These are phyloP conservation scores for Protobothrops mucrosquamatus DNA, from an alignment of 2,113 vertebrate species.

Conservation along the genomic window DNA sequence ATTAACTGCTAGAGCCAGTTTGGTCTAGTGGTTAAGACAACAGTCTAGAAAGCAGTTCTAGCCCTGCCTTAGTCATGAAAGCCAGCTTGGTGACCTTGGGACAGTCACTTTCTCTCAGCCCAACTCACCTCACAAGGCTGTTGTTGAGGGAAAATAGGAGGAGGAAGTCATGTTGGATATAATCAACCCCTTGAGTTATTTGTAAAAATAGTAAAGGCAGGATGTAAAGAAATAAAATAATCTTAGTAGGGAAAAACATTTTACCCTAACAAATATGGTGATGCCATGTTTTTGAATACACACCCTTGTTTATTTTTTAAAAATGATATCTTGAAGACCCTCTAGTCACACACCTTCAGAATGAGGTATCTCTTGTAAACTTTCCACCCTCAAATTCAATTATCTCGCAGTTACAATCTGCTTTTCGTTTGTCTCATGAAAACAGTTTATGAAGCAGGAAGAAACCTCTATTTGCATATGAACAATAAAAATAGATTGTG, in stretches of 20 bases:
- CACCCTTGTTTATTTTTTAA: not conserved
- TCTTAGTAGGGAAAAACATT: not conserved
- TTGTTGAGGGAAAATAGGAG: not conserved
- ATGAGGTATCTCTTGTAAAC: conserved; percentile 29
- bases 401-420: not conserved
- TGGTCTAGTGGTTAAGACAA: not conserved
- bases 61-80: not conserved
- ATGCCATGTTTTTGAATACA: not conserved
- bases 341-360: conserved; percentile 33
- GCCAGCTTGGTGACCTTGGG: not conserved
- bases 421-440: conserved; percentile 24
- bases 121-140: not conserved
- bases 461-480: not conserved
- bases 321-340: conserved; percentile 35
- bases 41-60: not conserved
- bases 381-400: not conserved
- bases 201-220: not conserved
- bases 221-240: not conserved
- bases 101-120: not conserved
- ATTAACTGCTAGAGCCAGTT: not conserved
- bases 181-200: not conserved
- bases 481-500: not conserved
- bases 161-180: not conserved
- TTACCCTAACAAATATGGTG: not conserved
- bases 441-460: conserved; percentile 25